phyloP scores from a whole-genome alignment of 2,888 invertebrate genomes.

The Eupithecia vulgata region DNA sequence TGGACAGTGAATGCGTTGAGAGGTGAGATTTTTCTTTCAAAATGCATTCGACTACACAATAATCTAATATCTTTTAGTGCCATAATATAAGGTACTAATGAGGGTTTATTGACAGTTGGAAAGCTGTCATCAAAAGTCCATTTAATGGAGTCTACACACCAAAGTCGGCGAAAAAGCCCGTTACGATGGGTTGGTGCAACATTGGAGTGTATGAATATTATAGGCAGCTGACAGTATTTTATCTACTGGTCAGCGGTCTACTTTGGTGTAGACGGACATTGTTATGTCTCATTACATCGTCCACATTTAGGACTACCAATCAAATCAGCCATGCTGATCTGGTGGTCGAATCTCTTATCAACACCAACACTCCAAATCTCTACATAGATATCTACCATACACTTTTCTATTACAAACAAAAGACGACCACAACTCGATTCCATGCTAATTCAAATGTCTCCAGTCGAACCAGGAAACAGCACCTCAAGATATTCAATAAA shows the following conservation, averaged over 20 bases:
- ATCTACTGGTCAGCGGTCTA: neutral
- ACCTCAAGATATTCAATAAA: slow-evolving; percentile 20
- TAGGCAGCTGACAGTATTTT: neutral
- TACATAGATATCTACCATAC: neutral
- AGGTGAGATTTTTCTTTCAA: slow-evolving; percentile 15
- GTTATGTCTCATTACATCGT: no score
- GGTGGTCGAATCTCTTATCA: no score
- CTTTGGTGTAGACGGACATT: no score
- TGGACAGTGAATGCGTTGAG: no score
- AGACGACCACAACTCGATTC: neutral
- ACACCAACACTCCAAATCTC: neutral
- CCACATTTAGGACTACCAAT: no score
- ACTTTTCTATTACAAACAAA: neutral
- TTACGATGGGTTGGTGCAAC: no score
- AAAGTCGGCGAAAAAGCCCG: no score
- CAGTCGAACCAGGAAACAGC: slow-evolving; percentile 17
- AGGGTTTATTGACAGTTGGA: no score
- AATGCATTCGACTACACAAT: neutral
- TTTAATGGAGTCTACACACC: neutral
- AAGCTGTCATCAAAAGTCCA: neutral
- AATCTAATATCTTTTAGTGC: neutral
- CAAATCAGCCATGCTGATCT: no score
- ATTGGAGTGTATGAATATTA: neutral
- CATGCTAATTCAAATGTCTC: slow-evolving; percentile 7
- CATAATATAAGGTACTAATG: neutral